Base-by-base conservation (phyloP, 2,797 vertebrate genomes). In the Paramormyrops hopkinsi region DNA sequence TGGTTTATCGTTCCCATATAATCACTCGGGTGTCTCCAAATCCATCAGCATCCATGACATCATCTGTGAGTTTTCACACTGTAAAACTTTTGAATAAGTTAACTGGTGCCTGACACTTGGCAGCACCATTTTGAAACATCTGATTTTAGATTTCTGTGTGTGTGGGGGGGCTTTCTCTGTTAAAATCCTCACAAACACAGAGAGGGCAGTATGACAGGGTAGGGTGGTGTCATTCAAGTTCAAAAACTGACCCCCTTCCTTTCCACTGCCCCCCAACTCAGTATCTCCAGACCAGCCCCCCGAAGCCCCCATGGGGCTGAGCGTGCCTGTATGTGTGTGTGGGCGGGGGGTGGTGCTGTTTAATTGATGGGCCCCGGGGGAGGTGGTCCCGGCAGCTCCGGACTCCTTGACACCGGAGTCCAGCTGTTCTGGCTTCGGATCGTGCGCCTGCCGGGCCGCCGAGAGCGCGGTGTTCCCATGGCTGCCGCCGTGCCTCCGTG, bases 341-440 rank as follows among this genome's bases (percentile, higher is more conserved):
- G 19, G 17, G 44, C 0, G 3, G 9, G 44, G 17, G 33, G 17
- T 0, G 44, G 1, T 1, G 79, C 33, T 84, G 79, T 50, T 22
- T 62, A 87, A 62, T 87, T 65, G 46, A 82, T 54, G 25, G 51
- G 51, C 73, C 50, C 48, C 9, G 17, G 88, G 50, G 51, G 50
- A 33, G 9, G 33, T 11, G 2, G 37, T 17, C 37, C 73, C 48
- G 3, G 50, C 69, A 82, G 73, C 33, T 22, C 11, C 17, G 48
- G 33, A 29, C 76, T 65, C 41, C 33, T 12, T 48, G 56, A n/a
- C 50, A 88, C 88, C 25, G 25, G n/a, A 33, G 84, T 87, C 89
- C 89, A 89, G 89, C 89, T 89, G 84, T 73, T 86, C 79, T 65
- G 84, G 62, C 83, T 89, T 69, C 19, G 46, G 48, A 29, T 7